phyloP scores from a whole-genome alignment of 2,113 vertebrate species.

The Ibidorhyncha struthersii region DNA sequence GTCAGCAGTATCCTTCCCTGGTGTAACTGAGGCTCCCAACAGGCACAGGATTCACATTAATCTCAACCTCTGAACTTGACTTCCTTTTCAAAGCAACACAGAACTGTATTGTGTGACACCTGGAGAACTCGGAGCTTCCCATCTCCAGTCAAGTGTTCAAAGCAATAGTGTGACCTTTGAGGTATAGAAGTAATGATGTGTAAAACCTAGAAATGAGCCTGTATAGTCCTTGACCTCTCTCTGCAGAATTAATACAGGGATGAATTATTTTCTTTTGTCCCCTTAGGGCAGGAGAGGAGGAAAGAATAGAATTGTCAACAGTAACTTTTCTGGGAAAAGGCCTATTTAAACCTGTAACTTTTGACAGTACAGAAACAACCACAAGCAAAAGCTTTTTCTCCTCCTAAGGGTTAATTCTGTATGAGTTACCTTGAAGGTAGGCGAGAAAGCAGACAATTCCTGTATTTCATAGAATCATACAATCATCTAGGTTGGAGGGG shows the following conservation, averaged over 20 bases:
- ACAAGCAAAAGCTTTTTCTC: background rate
- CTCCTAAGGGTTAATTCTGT: background rate
- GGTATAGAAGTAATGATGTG: background rate
- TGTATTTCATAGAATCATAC: background rate
- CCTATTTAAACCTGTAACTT: background rate
- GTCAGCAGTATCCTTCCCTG: background rate
- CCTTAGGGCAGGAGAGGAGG: background rate
- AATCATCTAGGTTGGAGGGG: too few species aligned
- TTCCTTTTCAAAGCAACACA: background rate
- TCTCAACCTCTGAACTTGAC: background rate
- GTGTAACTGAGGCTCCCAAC: background rate
- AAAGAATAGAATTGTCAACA: background rate
- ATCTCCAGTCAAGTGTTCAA: background rate
- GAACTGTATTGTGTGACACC: background rate
- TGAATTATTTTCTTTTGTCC: background rate
- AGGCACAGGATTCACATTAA: background rate
- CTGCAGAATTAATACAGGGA: background rate
- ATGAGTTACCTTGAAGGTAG: background rate
- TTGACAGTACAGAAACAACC: background rate
- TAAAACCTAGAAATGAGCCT: background rate
- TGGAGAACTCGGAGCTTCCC: background rate
- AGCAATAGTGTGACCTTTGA: background rate
- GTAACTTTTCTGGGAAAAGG: background rate
- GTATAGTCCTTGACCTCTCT: background rate
- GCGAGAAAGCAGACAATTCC: background rate